These are phyloP conservation scores for Bombus confusus DNA, from an alignment of 1,140 invertebrate genomes.

Conservation along the genomic window DNA sequence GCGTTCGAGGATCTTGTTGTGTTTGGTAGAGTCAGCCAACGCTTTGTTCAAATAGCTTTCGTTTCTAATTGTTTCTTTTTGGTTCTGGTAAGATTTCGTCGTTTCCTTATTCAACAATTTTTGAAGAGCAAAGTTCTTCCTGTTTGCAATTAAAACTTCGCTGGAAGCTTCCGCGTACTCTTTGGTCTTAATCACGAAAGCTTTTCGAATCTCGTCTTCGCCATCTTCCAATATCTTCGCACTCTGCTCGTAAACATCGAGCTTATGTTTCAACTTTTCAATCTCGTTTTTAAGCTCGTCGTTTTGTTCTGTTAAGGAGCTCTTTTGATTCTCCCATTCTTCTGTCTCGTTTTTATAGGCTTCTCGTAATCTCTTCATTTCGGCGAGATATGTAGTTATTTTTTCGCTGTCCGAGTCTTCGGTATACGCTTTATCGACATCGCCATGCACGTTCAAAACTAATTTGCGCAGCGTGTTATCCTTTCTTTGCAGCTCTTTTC, in stretches of 20 bases:
- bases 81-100: conserved; percentile 70
- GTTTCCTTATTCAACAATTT: conserved; percentile 72
- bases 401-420: conserved; percentile 70
- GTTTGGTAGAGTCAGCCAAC: conserved; percentile 71
- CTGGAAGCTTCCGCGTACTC: conserved; percentile 61
- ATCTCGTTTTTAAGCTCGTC: conserved; percentile 59
- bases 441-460: conserved; percentile 43
- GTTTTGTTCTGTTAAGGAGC: conserved; percentile 57
- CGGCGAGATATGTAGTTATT: conserved; percentile 65
- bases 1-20: conserved; percentile 70
- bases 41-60: conserved; percentile 70
- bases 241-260: conserved; percentile 70
- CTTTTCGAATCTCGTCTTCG: conserved; percentile 65
- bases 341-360: conserved; percentile 62
- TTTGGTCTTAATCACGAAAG: conserved; percentile 64
- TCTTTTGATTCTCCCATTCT: conserved; percentile 69
- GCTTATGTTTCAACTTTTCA: conserved; percentile 54
- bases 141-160: conserved; percentile 64
- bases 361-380: conserved; percentile 69
- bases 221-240: conserved; percentile 63
- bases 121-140: conserved; percentile 73
- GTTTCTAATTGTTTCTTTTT: conserved; percentile 71
- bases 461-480: conserved; percentile 59
- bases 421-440: conserved; percentile 39
- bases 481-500: conserved; percentile 72